Base-by-base conservation (phyloP, 2,888 invertebrate species). In the Polyommatus icarus region DNA sequence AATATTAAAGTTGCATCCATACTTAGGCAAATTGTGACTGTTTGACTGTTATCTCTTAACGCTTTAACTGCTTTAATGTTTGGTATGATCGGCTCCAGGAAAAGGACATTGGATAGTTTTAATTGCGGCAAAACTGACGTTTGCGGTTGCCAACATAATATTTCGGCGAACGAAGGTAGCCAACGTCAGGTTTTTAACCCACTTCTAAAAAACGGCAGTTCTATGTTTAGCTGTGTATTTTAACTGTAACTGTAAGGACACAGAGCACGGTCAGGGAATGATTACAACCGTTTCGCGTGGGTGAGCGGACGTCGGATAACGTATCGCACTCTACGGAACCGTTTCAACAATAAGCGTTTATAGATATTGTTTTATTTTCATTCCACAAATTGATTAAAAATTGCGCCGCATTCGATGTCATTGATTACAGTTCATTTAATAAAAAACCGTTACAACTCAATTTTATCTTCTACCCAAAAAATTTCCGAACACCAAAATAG, bases 291-390 rank as follows among this genome's bases (percentile, higher is more conserved):
- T 83, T 80, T 67, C 76, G 82, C 81, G 89, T 89, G 87, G 89
- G 90, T 86, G 87, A 87, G 84, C 87, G 88, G 86, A 87, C 82
- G 88, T 82, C 76, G 79, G 81, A 81, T 82, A 82, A 79, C 78
- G 78, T 81, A 82, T 79, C 72, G 77, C 46, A 78, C 61, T 78
- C 79, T 79, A 78, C 79, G 76, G 76, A 79, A 81, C 54, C 18
- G 71, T 8, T 73, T 73, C 79, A 79, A 77, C 82, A 83, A 83
- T 84, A 84, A 32, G n/a, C 40, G 40, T 20, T 40, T 46, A 40
- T 20, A 73, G 40, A 73, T 46, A 72, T n/a, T 15, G 15, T 71
- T 72, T 46, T 46, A 46, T 73, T 73, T 40, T 46, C 20, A 18
- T 46, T 10, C n/a, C 46, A 73, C 24, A 20, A 73, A 73, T 32